A percentile compares a stretch with the other conserved stretches of the same genome.
Conservation (phyloP, 2,888 invertebrate species). For the Acanthosoma haemorrhoidale region DNA sequence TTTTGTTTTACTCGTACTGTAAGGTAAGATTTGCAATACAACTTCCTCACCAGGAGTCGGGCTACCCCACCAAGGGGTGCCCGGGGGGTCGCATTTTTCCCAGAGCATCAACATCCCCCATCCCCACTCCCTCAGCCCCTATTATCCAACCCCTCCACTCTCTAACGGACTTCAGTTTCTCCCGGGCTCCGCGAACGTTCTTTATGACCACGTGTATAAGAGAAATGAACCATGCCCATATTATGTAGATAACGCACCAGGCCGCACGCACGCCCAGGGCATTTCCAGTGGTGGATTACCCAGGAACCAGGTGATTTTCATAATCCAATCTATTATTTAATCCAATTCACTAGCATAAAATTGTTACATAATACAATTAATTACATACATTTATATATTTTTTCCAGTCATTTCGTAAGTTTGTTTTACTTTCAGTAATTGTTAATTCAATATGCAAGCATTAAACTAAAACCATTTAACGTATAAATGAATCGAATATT, state of each 20-base stretch:
- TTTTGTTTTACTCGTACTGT: too few relatives aligned
- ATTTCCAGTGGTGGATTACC: neutral
- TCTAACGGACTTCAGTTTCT: constrained; percentile 25
- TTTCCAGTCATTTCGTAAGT: too few relatives aligned
- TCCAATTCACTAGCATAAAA: too few relatives aligned
- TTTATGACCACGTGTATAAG: neutral
- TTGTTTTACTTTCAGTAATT: too few relatives aligned
- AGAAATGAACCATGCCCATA: neutral
- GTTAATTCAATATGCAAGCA: too few relatives aligned
- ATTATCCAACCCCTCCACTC: constrained; percentile 20
- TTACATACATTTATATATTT: too few relatives aligned
- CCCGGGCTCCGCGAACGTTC: constrained; percentile 1
- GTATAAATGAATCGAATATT: too few relatives aligned
- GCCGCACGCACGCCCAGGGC: neutral
- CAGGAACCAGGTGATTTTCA: neutral
- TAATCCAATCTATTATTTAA: too few relatives aligned
- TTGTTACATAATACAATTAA: too few relatives aligned
- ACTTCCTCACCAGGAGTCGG: too few relatives aligned
- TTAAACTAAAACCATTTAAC: too few relatives aligned
- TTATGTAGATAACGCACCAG: constrained; percentile 1
- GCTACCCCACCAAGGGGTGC: neutral
- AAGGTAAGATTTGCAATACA: too few relatives aligned
- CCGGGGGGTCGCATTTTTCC: constrained; percentile 3
- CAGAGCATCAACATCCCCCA: constrained; percentile 15
- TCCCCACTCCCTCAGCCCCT: neutral